Conservation (phyloP, 2,113 vertebrate species). For the Sebastes fasciatus region DNA sequence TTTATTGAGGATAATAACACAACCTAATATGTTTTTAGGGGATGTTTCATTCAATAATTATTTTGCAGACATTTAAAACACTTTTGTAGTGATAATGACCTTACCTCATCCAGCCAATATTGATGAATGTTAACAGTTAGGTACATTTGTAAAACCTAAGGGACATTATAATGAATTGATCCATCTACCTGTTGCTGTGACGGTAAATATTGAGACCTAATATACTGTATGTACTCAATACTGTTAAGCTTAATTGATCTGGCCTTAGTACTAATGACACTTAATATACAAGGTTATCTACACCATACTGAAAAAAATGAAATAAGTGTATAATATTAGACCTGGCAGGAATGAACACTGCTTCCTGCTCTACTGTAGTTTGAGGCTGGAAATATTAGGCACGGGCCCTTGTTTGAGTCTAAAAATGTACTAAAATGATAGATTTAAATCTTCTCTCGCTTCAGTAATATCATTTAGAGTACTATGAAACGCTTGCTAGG, state of each 20-base stretch:
- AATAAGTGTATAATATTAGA: background rate
- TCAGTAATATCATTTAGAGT: background rate
- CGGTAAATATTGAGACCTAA: background rate
- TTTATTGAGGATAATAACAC: background rate
- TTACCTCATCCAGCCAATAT: background rate
- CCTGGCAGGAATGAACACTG: background rate
- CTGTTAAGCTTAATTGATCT: background rate
- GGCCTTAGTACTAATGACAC: background rate
- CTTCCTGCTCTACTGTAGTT: background rate
- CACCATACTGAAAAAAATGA: background rate
- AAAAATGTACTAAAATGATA: background rate
- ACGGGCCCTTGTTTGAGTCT: background rate
- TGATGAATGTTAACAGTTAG: background rate
- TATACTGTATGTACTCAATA: background rate
- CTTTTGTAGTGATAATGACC: background rate
- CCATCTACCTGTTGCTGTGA: background rate
- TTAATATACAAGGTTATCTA: background rate
- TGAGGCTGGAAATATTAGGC: background rate
- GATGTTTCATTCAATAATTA: background rate
- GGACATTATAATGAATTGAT: background rate
- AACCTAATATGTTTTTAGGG: background rate
- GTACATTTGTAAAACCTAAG: background rate
- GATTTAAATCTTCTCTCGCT: slow-evolving; percentile 6
- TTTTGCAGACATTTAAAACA: background rate
- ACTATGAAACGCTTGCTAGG: background rate